Percentiles rank a stretch among this genome's conserved stretches.
phyloP scores from a whole-genome alignment of 2,888 invertebrate species.

The Drosophila tanythrix region DNA sequence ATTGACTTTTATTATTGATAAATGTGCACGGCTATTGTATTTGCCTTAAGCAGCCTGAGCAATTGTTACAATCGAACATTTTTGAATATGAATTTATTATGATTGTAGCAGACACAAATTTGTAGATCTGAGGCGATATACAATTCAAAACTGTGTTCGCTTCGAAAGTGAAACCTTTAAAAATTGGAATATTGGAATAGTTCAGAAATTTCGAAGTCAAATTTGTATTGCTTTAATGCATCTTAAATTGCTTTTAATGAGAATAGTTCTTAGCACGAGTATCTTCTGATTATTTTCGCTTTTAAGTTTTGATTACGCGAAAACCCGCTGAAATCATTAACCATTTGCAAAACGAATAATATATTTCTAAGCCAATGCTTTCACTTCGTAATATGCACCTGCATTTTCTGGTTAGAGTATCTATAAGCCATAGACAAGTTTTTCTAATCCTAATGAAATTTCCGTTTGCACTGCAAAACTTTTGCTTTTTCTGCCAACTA shows the following conservation, averaged over 20 bases:
- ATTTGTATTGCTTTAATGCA: not conserved
- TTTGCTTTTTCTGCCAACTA: not conserved
- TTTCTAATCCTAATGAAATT: not conserved
- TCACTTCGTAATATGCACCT: not conserved
- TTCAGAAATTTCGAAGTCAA: not conserved
- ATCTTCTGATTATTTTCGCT: not conserved
- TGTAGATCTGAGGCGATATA: not conserved
- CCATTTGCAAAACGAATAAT: not conserved
- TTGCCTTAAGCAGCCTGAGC: not conserved
- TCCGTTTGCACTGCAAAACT: not conserved
- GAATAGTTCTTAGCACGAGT: not conserved
- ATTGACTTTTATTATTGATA: slow-evolving; percentile 24
- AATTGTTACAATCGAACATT: not conserved
- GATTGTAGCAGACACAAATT: not conserved
- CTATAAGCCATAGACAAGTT: not conserved
- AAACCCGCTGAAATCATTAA: not conserved
- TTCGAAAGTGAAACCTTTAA: not conserved
- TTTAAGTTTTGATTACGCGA: not conserved
- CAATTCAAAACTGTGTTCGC: not conserved
- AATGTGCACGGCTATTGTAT: slow-evolving; percentile 20
- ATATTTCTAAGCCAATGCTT: not conserved
- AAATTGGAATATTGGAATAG: not conserved
- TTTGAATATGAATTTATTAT: not conserved
- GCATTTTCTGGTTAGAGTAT: not conserved
- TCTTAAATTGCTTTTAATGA: not conserved